Percentiles rank a stretch among this genome's conserved stretches.
Evolutionary conservation across 2,797 vertebrate species (phyloP).

Genomic region (Gambusia yucatana): DNA sequence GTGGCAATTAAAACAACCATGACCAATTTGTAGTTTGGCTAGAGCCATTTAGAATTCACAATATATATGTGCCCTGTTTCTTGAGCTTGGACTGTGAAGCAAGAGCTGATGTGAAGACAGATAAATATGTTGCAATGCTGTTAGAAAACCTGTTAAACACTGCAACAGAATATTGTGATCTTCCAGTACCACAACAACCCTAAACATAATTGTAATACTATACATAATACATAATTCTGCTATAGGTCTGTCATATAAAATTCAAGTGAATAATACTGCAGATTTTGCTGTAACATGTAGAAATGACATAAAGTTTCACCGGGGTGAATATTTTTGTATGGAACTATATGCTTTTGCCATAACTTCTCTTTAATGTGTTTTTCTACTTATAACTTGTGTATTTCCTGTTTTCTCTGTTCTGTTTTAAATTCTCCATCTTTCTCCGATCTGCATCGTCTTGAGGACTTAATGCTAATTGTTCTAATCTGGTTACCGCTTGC

Average conservation of each 20-base stretch:
- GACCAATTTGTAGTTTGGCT: neutral
- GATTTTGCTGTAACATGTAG: neutral
- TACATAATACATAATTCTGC: too few species aligned
- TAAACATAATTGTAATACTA: neutral
- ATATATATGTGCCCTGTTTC: neutral
- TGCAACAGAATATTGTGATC: neutral
- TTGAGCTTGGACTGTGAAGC: neutral
- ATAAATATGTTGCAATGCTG: neutral
- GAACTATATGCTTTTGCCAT: neutral
- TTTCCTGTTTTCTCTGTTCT: slow-evolving; percentile 11
- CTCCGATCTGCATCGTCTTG: slow-evolving; percentile 59
- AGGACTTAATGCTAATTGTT: slow-evolving; percentile 79
- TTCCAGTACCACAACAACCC: neutral
- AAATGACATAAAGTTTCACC: neutral
- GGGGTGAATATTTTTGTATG: neutral
- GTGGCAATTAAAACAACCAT: neutral
- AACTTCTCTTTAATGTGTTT: neutral
- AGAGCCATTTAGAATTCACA: neutral
- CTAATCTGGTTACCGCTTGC: slow-evolving; percentile 83
- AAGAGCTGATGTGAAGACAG: neutral
- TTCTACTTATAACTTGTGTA: neutral
- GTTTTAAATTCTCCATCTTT: slow-evolving; percentile 33
- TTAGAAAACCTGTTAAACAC: neutral
- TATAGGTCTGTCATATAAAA: neutral
- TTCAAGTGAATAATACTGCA: neutral